Percentiles rank a stretch among this genome's conserved stretches.
These are phyloP conservation scores for Eptatretus burgeri DNA, from an alignment of 2,113 vertebrate genomes.

Conservation along the genomic window DNA sequence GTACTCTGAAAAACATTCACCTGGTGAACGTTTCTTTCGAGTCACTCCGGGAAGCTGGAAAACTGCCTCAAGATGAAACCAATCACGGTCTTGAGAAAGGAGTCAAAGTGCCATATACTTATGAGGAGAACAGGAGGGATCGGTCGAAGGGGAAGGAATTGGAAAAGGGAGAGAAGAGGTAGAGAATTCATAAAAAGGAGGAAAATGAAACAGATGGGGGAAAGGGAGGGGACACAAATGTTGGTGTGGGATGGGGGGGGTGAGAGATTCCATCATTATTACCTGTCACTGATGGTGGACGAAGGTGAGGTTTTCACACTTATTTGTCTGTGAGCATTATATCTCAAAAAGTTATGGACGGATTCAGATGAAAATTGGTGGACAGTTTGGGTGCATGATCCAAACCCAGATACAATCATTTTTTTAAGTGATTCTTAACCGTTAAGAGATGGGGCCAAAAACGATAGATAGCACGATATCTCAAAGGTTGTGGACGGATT, in stretches of 20 bases:
- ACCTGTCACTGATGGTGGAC: not conserved
- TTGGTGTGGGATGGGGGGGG: not conserved
- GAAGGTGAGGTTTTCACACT: not conserved
- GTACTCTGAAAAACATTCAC: not conserved
- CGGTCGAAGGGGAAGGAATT: not conserved
- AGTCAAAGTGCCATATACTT: not conserved
- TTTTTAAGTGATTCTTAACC: too few species aligned
- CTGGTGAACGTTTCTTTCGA: too few species aligned
- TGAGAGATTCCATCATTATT: not conserved
- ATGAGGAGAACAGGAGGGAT: not conserved
- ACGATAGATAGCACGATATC: too few species aligned
- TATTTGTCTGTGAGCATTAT: conserved; percentile 4
- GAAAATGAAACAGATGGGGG: too few species aligned
- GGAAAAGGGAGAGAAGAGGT: not conserved
- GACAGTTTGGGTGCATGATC: too few species aligned
- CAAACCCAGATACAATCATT: too few species aligned
- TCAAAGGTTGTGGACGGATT: too few species aligned
- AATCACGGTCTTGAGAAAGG: not conserved
- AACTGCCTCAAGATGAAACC: too few species aligned
- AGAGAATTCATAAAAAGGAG: not conserved
- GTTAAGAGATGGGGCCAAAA: too few species aligned
- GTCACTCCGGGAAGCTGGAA: too few species aligned
- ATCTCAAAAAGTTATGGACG: conserved; percentile 2
- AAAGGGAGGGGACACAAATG: not conserved
- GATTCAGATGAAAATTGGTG: conserved; percentile 6